Conservation (phyloP, 2,888 invertebrate species). For the Aelia acuminata region DNA sequence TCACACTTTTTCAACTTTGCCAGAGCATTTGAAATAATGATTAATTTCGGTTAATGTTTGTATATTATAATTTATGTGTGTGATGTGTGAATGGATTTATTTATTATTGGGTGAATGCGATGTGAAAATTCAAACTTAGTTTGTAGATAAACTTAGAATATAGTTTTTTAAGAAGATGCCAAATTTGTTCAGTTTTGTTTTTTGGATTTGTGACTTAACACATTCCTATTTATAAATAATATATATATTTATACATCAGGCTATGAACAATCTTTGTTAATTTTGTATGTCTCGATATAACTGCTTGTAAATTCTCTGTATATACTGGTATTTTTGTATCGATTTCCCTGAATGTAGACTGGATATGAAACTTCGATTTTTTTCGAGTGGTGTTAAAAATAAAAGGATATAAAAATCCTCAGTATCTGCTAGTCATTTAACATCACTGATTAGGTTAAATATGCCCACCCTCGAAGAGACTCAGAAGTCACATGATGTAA, state of each 20-base stretch:
- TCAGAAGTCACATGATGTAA: slow-evolving; percentile 37
- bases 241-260: slow-evolving; percentile 62
- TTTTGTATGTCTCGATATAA: slow-evolving; percentile 60
- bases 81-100: slow-evolving; percentile 62
- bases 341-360: slow-evolving; percentile 54
- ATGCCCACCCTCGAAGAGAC: slow-evolving; percentile 51
- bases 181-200: slow-evolving; percentile 61
- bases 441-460: slow-evolving; percentile 57
- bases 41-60: background rate
- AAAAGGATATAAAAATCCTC: background rate
- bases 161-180: slow-evolving; percentile 58
- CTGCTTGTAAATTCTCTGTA: slow-evolving; percentile 61
- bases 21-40: slow-evolving; percentile 33
- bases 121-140: background rate
- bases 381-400: slow-evolving; percentile 37
- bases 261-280: slow-evolving; percentile 63
- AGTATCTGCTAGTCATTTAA: slow-evolving; percentile 51
- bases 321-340: slow-evolving; percentile 63
- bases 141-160: slow-evolving; percentile 16
- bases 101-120: slow-evolving; percentile 64
- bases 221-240: slow-evolving; percentile 61
- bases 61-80: slow-evolving; percentile 55
- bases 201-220: slow-evolving; percentile 61
- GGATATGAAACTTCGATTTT: slow-evolving; percentile 47
- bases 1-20: slow-evolving; percentile 33